Percentiles rank a stretch among this genome's conserved stretches.
Evolutionary conservation across 1,140 invertebrate genomes (phyloP).

Genomic region (Pemphigus obesinymphae): DNA sequence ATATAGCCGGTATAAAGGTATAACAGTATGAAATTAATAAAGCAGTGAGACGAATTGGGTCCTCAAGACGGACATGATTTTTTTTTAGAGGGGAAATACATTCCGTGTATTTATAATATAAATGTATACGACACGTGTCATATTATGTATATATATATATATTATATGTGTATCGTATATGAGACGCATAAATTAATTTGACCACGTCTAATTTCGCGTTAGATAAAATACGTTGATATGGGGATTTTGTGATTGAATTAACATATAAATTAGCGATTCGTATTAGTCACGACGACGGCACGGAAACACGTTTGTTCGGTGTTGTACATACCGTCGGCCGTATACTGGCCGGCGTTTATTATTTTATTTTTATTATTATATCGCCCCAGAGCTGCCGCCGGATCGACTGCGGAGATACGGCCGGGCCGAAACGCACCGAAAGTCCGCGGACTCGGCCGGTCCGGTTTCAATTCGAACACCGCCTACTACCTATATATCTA

Average conservation of each 20-base stretch:
- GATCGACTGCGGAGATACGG: not conserved
- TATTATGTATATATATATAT: not conserved
- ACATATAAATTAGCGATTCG: not conserved
- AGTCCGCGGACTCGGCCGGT: not conserved
- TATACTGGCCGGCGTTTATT: not conserved
- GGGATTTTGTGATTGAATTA: slow-evolving; percentile 1
- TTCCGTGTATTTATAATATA: not conserved
- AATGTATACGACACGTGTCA: too few species aligned
- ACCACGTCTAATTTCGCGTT: not conserved
- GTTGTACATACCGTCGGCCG: too few species aligned
- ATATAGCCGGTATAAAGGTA: too few species aligned
- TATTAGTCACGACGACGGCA: not conserved
- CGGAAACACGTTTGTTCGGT: not conserved
- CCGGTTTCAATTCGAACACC: not conserved
- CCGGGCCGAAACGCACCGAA: not conserved
- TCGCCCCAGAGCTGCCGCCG: not conserved
- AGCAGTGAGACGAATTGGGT: not conserved
- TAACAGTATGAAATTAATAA: too few species aligned
- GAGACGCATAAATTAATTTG: not conserved
- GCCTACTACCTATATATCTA: too few species aligned
- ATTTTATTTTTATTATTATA: not conserved
- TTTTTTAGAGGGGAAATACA: too few species aligned
- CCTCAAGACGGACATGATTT: not conserved
- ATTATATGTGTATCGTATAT: not conserved
- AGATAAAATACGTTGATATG: not conserved